These are phyloP conservation scores for Serranochromis macrocephalus DNA, from an alignment of 2,113 vertebrate genomes.

Conservation along the genomic window DNA sequence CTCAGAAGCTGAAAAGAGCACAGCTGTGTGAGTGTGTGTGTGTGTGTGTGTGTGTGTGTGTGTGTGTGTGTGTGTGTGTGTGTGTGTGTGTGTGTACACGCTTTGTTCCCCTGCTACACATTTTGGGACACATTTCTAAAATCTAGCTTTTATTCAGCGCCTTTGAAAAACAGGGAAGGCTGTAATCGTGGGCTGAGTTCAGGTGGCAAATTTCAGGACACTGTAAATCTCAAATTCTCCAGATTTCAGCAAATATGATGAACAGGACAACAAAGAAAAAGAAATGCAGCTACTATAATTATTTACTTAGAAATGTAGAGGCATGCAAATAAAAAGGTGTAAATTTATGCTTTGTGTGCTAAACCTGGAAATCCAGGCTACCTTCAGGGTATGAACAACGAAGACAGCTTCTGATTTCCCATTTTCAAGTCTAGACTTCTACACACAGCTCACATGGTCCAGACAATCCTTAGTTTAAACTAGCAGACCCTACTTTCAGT, in stretches of 20 bases:
- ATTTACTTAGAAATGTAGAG: not conserved
- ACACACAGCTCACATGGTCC: not conserved
- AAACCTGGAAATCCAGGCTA: not conserved
- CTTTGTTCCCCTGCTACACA: not conserved
- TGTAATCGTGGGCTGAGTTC: not conserved
- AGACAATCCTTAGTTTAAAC: not conserved
- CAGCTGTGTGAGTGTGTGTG: not conserved
- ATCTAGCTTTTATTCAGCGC: not conserved
- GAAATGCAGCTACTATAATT: not conserved
- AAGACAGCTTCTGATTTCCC: accelerated
- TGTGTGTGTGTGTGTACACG: not conserved
- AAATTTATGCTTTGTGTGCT: not conserved
- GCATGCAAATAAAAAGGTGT: not conserved
- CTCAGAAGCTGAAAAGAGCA: not conserved
- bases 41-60: not conserved
- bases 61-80: not conserved
- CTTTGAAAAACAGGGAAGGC: not conserved
- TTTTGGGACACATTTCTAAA: not conserved
- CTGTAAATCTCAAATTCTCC: accelerated
- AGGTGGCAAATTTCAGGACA: not conserved
- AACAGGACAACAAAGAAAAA: not conserved
- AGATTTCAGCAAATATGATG: not conserved
- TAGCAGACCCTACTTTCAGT: not conserved
- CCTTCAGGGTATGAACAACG: not conserved
- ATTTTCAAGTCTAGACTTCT: not conserved